Evolutionary conservation across 23 tunicate genomes (phyloP).

Genomic region (Styela clava): DNA sequence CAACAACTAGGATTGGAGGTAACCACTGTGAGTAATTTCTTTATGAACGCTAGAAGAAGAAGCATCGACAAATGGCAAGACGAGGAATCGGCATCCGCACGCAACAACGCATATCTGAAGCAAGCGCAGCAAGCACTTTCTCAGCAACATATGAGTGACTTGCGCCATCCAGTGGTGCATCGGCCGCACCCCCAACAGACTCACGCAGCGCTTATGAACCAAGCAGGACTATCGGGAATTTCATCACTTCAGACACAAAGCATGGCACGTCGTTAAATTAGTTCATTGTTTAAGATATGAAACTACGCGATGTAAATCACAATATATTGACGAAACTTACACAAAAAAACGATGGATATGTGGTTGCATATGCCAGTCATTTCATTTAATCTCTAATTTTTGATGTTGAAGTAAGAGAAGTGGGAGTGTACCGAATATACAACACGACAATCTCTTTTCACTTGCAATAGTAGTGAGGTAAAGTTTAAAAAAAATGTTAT

Average conservation of each 20-base stretch:
- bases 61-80: constrained; percentile 96
- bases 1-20: constrained; percentile 76
- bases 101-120: constrained; percentile 6
- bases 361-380: no score
- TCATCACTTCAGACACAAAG: neutral
- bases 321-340: no score
- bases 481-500: no score
- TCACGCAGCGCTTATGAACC: constrained; percentile 6
- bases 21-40: constrained; percentile 95
- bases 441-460: no score
- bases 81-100: constrained; percentile 24
- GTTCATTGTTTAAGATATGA: no score
- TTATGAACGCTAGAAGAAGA: constrained; percentile 97
- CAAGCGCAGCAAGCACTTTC: neutral
- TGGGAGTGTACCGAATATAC: no score
- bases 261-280: neutral
- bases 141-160: neutral
- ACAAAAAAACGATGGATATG: no score
- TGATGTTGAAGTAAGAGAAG: no score
- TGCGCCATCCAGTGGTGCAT: constrained; percentile 13
- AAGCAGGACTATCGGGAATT: neutral
- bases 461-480: no score
- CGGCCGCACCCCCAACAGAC: constrained; percentile 19
- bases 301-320: no score
- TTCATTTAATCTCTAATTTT: no score